These are phyloP conservation scores for Phytoseiulus persimilis DNA, from an alignment of 2,888 invertebrate species.

Conservation along the genomic window DNA sequence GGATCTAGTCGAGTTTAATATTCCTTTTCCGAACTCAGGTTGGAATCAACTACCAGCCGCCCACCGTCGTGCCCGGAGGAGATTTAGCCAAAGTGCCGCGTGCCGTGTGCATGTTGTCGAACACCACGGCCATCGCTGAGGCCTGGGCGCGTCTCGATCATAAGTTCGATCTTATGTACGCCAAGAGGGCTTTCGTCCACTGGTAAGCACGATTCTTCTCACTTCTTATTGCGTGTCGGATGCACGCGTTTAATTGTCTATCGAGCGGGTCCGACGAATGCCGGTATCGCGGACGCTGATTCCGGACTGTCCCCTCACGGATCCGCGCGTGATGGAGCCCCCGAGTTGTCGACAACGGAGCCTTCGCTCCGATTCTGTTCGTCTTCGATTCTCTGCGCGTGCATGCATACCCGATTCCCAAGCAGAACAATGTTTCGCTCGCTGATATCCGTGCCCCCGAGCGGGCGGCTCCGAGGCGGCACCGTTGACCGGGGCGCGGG, in stretches of 20 bases:
- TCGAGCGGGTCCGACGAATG: too few species aligned
- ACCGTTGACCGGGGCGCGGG: background rate
- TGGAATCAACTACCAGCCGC: conserved; percentile 56
- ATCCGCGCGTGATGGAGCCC: too few species aligned
- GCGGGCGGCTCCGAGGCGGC: background rate
- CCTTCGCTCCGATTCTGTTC: background rate
- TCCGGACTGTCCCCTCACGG: too few species aligned
- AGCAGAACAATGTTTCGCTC: background rate
- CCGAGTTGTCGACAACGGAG: too few species aligned
- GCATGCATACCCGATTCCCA: background rate
- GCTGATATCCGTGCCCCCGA: background rate
- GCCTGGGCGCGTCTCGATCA: conserved; percentile 93
- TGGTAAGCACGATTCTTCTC: conserved; percentile 57
- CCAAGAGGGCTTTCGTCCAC: conserved; percentile 91
- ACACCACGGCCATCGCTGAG: conserved; percentile 89
- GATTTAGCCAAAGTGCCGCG: conserved; percentile 67
- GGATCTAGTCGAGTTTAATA: background rate
- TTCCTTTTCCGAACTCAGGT: conserved; percentile 42
- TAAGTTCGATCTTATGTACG: conserved; percentile 93
- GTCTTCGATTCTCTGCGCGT: background rate
- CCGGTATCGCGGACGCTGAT: too few species aligned
- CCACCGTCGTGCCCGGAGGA: conserved; percentile 61
- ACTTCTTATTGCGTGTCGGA: background rate
- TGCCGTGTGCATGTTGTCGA: conserved; percentile 75
- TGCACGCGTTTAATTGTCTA: too few species aligned